phyloP scores from a whole-genome alignment of 2,797 vertebrate species.

The Loris lydekkerianus region DNA sequence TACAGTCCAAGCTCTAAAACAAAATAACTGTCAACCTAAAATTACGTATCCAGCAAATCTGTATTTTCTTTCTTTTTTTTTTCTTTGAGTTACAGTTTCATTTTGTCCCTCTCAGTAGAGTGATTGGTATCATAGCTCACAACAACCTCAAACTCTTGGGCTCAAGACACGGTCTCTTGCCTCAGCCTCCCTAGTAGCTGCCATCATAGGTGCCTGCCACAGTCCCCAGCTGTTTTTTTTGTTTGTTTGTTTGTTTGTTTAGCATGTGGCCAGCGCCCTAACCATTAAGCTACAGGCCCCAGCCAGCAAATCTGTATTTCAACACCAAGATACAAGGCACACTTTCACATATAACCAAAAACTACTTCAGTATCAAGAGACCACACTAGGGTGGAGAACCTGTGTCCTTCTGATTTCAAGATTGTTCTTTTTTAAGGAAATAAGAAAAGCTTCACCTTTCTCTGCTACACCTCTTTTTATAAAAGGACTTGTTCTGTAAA shows the following conservation, averaged over 20 bases:
- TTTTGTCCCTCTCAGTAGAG: no score
- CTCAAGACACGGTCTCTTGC: no score
- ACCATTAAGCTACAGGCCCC: no score
- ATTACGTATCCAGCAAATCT: background rate
- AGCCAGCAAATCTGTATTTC: background rate
- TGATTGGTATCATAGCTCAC: no score
- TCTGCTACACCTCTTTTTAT: background rate
- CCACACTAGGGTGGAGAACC: background rate
- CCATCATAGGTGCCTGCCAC: no score
- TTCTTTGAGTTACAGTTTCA: no score
- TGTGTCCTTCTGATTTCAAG: background rate
- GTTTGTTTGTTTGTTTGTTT: no score
- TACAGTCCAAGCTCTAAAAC: background rate
- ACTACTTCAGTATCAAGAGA: constrained; percentile 1
- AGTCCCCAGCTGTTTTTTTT: no score
- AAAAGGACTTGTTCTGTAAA: background rate
- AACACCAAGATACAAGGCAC: constrained; percentile 17
- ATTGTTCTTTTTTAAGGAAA: background rate
- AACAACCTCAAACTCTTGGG: no score
- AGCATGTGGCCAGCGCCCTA: no score
- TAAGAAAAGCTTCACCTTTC: background rate
- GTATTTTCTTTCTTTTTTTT: no score
- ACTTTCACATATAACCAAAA: constrained; percentile 40
- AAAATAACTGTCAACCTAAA: constrained; percentile 9
- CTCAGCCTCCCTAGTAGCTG: no score